Conservation (phyloP, 2,888 invertebrate genomes). For the Drosophila falleni region DNA sequence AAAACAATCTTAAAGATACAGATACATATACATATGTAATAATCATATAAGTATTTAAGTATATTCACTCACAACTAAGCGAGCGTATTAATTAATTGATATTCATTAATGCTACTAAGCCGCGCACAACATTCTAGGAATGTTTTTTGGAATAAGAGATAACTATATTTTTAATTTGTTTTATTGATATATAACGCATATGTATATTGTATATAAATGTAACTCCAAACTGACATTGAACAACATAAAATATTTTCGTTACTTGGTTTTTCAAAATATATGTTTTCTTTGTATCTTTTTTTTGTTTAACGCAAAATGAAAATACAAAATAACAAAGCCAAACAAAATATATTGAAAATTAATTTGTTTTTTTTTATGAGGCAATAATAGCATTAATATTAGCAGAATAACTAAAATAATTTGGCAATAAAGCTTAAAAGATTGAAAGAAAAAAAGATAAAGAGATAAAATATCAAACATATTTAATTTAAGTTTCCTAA, state of each 20-base stretch:
- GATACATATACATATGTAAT: conserved; percentile 12
- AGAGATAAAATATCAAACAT: neutral
- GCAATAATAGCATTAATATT: conserved; percentile 32
- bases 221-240: conserved; percentile 81
- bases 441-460: conserved; percentile 18
- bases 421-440: conserved; percentile 32
- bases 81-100: conserved; percentile 27
- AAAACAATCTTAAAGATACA: conserved; percentile 50
- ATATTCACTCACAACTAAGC: conserved; percentile 40
- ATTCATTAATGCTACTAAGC: conserved; percentile 53
- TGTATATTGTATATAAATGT: conserved; percentile 77
- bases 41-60: conserved; percentile 23
- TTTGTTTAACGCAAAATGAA: conserved; percentile 53
- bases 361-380: conserved; percentile 55
- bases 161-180: conserved; percentile 18
- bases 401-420: conserved; percentile 28
- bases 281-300: conserved; percentile 24
- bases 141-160: conserved; percentile 43
- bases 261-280: conserved; percentile 39
- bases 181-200: conserved; percentile 71
- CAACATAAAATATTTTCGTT: conserved; percentile 81
- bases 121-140: conserved; percentile 64
- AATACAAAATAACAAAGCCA: conserved; percentile 51
- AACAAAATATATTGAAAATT: conserved; percentile 45
- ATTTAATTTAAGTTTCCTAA: neutral